phyloP scores from a whole-genome alignment of 2,888 invertebrate species.

The Conomelus anceps region DNA sequence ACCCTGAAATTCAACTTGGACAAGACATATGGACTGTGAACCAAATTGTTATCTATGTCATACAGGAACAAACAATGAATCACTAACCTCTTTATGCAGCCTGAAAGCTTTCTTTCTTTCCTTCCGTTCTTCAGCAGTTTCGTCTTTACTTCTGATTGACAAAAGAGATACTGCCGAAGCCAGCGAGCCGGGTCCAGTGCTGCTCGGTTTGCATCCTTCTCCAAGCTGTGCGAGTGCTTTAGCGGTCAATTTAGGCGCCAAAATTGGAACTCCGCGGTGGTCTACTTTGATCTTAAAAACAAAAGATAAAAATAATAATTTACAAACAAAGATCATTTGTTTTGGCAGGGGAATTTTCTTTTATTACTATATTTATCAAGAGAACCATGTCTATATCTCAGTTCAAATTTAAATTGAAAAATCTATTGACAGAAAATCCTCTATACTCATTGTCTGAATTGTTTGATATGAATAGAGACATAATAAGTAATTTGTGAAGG shows the following conservation, averaged over 20 bases:
- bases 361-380: too few species aligned
- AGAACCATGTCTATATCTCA: too few species aligned
- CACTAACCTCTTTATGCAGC: slow-evolving; percentile 41
- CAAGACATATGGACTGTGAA: too few species aligned
- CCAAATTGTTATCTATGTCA: too few species aligned
- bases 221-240: slow-evolving; percentile 53
- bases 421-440: too few species aligned
- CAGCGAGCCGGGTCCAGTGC: slow-evolving; percentile 51
- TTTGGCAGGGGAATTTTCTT: too few species aligned
- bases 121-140: slow-evolving; percentile 72
- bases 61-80: neutral
- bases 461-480: too few species aligned
- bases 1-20: too few species aligned
- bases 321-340: too few species aligned
- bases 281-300: slow-evolving; percentile 55
- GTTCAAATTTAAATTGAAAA: too few species aligned
- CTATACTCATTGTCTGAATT: too few species aligned
- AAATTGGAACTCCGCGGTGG: slow-evolving; percentile 67
- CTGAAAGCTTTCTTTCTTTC: slow-evolving; percentile 66
- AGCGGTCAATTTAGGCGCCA: slow-evolving; percentile 59
- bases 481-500: too few species aligned
- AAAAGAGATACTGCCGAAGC: slow-evolving; percentile 58
- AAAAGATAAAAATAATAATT: slow-evolving; percentile 25
- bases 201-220: slow-evolving; percentile 35
- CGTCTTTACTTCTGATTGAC: slow-evolving; percentile 63